Conservation (phyloP, 2,113 vertebrate species). For the Scophthalmus maximus region DNA sequence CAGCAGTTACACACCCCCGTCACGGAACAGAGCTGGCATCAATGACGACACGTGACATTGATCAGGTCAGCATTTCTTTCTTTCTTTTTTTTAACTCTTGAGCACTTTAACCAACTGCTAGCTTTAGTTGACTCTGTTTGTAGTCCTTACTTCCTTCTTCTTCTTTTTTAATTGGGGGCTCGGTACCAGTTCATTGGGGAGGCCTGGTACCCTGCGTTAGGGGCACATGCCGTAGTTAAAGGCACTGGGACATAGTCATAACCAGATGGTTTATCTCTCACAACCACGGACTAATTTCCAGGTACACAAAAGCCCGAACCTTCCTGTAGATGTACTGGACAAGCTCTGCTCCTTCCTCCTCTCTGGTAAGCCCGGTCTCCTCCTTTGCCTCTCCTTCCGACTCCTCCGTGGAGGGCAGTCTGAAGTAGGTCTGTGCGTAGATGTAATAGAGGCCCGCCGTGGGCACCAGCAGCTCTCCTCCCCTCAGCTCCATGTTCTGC, state of each 20-base stretch:
- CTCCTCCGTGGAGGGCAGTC: conserved; percentile 77
- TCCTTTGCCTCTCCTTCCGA: conserved; percentile 48
- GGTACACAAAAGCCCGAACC: conserved; percentile 37
- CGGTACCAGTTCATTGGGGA: no score
- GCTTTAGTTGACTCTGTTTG: neutral
- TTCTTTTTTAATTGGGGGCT: neutral
- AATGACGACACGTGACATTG: no score
- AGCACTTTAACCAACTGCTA: no score
- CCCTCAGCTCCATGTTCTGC: conserved; percentile 85
- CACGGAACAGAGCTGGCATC: no score
- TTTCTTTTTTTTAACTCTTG: no score
- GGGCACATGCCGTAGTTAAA: neutral
- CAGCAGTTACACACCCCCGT: no score
- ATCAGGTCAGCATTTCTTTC: no score
- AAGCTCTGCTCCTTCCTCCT: conserved; percentile 84
- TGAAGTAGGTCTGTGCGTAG: conserved; percentile 93
- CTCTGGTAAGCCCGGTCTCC: conserved; percentile 26
- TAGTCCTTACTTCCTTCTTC: neutral
- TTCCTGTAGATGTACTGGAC: conserved; percentile 96
- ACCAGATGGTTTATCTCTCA: no score
- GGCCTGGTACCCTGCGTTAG: no score
- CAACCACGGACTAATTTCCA: no score
- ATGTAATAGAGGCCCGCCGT: conserved; percentile 88
- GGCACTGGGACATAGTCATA: no score
- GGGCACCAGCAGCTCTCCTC: conserved; percentile 88